Evolutionary conservation across 2,113 vertebrate genomes (phyloP).

Genomic region (Megaceryle maxima): DNA sequence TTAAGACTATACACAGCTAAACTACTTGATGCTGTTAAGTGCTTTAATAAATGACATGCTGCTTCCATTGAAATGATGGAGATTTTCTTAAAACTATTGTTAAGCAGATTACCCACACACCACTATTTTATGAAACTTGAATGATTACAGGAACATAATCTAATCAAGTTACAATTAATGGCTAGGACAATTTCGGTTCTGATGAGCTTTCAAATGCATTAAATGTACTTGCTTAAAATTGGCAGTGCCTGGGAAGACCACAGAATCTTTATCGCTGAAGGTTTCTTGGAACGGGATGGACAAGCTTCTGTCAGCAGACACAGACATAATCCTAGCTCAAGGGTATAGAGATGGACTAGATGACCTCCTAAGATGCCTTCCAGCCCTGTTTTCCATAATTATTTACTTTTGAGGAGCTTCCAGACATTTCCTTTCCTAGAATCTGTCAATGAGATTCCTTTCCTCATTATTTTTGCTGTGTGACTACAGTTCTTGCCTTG

Average conservation of each 20-base stretch:
- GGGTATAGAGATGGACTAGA: constrained; percentile 36
- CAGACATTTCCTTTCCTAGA: not conserved
- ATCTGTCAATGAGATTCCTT: not conserved
- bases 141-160: too few relatives aligned
- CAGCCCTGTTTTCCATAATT: not conserved
- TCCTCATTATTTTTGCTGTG: not conserved
- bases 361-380: constrained; percentile 25
- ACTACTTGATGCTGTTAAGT: not conserved
- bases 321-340: constrained; percentile 36
- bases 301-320: constrained; percentile 1
- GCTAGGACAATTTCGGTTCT: not conserved
- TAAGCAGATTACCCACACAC: not conserved
- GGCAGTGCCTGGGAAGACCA: not conserved
- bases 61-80: not conserved
- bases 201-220: not conserved
- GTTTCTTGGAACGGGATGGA: not conserved
- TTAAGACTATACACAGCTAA: not conserved
- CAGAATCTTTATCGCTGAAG: not conserved
- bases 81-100: not conserved
- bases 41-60: not conserved
- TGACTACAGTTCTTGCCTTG: not conserved
- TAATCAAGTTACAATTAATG: not conserved
- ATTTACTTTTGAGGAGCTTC: constrained; percentile 24
- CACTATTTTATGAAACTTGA: not conserved
- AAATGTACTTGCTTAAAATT: not conserved